Conservation (phyloP, 2,113 vertebrate species). For the Paramisgurnus dabryanus region DNA sequence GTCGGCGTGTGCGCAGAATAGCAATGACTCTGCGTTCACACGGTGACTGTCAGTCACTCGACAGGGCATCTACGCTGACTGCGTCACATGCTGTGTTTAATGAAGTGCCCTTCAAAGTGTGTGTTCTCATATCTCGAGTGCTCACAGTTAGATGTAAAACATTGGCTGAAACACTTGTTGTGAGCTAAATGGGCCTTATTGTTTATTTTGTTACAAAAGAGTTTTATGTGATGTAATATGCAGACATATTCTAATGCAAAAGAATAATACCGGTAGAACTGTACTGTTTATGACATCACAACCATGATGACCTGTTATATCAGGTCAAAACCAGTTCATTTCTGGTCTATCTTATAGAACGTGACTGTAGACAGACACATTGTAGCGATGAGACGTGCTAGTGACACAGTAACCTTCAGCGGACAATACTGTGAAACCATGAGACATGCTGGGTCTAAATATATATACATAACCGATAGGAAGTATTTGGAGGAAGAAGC, state of each 20-base stretch:
- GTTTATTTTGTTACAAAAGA: background rate
- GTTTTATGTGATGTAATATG: too few species aligned
- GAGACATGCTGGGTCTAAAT: slow-evolving; percentile 46
- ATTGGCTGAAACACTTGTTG: background rate
- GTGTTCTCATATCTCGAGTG: slow-evolving; percentile 4
- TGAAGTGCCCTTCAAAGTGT: slow-evolving; percentile 28
- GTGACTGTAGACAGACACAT: slow-evolving; percentile 33
- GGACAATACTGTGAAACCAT: slow-evolving; percentile 42
- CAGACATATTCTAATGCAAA: too few species aligned
- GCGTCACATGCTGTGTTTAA: slow-evolving; percentile 15
- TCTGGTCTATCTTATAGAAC: slow-evolving; percentile 9
- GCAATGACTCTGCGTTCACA: slow-evolving; percentile 33
- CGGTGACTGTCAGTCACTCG: slow-evolving; percentile 30
- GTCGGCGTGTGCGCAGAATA: slow-evolving; percentile 33
- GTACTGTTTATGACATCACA: too few species aligned
- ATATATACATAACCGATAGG: slow-evolving; percentile 30
- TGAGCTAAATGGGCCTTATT: background rate
- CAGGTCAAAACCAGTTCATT: background rate
- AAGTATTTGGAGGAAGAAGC: slow-evolving; percentile 42
- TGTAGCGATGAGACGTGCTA: slow-evolving; percentile 2
- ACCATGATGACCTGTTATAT: background rate
- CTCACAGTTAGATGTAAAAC: slow-evolving; percentile 11
- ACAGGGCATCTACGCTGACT: background rate
- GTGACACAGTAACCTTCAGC: slow-evolving; percentile 22
- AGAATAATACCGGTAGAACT: too few species aligned